Base-by-base conservation (phyloP, 2,113 vertebrate species). In the Phaethon lepturus region DNA sequence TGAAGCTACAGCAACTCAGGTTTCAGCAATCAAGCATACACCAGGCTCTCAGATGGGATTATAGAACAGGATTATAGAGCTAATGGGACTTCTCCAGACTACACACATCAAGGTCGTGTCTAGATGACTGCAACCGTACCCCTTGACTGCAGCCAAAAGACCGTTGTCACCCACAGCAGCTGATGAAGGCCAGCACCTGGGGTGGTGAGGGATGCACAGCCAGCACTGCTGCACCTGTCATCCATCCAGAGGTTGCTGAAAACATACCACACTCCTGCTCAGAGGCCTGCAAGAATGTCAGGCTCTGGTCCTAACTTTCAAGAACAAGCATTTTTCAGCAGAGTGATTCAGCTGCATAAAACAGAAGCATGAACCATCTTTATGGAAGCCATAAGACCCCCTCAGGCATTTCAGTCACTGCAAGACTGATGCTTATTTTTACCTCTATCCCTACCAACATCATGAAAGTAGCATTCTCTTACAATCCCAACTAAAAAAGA, bases 131-230 rank as follows among this genome's bases (percentile, higher is more conserved):
- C 40, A 87, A 23, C 29, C 29, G n/a, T 6, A 18, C 4, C 4
- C 7, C n/a, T 67, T 38, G 38, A 64, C 29, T 6, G 17, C 12
- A 90, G 26, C 7, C 5, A 4, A 56, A 82, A 73, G 20, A 17
- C 15, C 2, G 0, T 19, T 71, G 38, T 74, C 33, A n/a, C 4
- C 3, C 19, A 20, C 26, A 53, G 47, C 17, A 3, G 4, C 16
- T 49, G 13, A 2, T 5, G 45, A 58, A 77, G 24, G 17, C 6
- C 35, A 52, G 13, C 2, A 55, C 2, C 14, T 0, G 0, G 15
- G 62, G 17, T 11, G 3, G 0, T n/a, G 23, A 50, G 25, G 13
- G 22, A 6, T 0, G 0, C 15, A 47, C 10, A 52, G 10, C 3
- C 24, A 71, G 10, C 17, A 8, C 14, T 38, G 28, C 38, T 47